phyloP scores from a whole-genome alignment of 92 coral and sea anemone species.

The Pocillopora meandrina region DNA sequence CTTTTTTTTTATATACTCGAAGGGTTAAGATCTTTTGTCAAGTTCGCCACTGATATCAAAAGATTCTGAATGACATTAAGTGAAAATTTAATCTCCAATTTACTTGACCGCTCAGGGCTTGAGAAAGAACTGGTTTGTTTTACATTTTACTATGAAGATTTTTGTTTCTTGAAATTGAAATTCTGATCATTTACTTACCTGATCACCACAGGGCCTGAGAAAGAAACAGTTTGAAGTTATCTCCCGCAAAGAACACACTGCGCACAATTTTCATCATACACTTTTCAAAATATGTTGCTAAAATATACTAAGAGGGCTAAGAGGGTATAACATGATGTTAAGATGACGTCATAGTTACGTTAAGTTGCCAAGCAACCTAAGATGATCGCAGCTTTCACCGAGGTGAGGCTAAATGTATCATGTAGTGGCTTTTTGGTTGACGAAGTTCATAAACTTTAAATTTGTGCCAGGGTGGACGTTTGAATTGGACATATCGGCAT shows the following conservation, averaged over 20 bases:
- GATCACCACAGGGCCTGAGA: not conserved
- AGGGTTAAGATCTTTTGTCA: no score
- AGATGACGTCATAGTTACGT: not conserved
- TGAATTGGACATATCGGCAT: no score
- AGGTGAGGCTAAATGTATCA: no score
- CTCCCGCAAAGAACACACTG: not conserved
- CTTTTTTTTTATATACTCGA: no score
- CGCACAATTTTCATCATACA: not conserved
- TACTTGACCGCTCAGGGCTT: not conserved
- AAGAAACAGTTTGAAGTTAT: not conserved
- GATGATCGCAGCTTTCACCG: not conserved
- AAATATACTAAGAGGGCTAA: no score
- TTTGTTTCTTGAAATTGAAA: not conserved
- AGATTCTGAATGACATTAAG: no score
- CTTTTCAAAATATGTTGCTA: not conserved
- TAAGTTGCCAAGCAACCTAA: constrained; percentile 1
- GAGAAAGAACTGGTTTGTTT: not conserved
- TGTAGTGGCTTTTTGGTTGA: no score
- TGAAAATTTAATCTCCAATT: not conserved
- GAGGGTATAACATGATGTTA: not conserved
- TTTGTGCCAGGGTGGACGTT: no score
- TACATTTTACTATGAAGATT: not conserved
- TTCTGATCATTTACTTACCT: not conserved
- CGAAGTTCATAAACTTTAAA: no score
- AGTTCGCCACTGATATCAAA: no score